These are phyloP conservation scores for Pteruthius melanotis DNA, from an alignment of 2,113 vertebrate genomes.

Conservation along the genomic window DNA sequence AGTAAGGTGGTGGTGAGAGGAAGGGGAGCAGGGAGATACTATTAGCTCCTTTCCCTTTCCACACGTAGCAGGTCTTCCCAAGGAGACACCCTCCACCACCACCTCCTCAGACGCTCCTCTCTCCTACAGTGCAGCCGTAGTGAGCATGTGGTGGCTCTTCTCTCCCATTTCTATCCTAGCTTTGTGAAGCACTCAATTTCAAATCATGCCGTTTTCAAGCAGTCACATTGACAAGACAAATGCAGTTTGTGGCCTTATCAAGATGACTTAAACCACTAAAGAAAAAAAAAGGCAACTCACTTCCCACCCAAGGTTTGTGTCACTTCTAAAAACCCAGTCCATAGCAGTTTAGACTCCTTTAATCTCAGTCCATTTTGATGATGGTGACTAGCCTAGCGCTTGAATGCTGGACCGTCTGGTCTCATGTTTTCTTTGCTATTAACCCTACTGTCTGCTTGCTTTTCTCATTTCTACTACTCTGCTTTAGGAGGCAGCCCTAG, in stretches of 20 bases:
- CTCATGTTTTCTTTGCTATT: conserved; percentile 9
- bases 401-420: background rate
- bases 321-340: background rate
- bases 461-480: conserved; percentile 23
- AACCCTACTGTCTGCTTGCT: conserved; percentile 40
- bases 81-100: conserved; percentile 33
- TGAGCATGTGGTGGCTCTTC: background rate
- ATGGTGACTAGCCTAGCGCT: background rate
- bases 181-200: background rate
- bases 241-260: conserved; percentile 67
- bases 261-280: conserved; percentile 27
- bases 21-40: background rate
- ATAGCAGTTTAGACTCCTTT: background rate
- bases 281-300: conserved; percentile 1
- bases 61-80: conserved; percentile 52
- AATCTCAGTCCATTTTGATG: conserved; percentile 15
- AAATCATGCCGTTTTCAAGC: background rate
- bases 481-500: background rate
- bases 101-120: background rate
- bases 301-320: background rate
- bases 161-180: background rate
- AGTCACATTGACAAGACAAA: conserved; percentile 17
- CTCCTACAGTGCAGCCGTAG: background rate
- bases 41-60: conserved; percentile 32
- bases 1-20: background rate